These are phyloP conservation scores for Cheilosia impressa DNA, from an alignment of 2,888 invertebrate genomes.

Conservation along the genomic window DNA sequence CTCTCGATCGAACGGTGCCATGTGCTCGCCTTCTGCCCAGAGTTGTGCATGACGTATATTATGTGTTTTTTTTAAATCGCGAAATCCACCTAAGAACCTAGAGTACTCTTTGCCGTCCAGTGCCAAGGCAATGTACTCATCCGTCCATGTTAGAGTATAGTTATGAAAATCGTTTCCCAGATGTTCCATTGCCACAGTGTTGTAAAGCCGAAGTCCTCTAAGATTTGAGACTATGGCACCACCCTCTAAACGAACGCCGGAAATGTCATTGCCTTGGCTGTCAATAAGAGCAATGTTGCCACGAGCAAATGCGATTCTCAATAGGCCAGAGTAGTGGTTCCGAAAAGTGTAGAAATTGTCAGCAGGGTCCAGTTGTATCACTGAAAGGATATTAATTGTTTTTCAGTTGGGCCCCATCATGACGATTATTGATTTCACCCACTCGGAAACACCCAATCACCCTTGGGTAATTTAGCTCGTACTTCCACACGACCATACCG, in stretches of 20 bases:
- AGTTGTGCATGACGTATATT: conserved; percentile 81
- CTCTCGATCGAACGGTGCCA: conserved; percentile 91
- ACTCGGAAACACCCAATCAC: conserved; percentile 92
- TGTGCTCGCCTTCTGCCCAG: conserved; percentile 85
- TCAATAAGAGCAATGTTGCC: conserved; percentile 85
- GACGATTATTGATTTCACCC: conserved; percentile 75
- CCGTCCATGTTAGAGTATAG: conserved; percentile 88
- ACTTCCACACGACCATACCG: conserved; percentile 88
- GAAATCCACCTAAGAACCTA: conserved; percentile 78
- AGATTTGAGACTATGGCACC: conserved; percentile 80
- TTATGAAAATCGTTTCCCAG: conserved; percentile 87
- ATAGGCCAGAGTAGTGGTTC: conserved; percentile 87
- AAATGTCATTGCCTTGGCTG: conserved; percentile 78
- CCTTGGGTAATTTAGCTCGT: conserved; percentile 89
- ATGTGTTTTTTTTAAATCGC: conserved; percentile 74
- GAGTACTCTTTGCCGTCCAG: conserved; percentile 86
- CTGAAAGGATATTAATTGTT: conserved; percentile 81
- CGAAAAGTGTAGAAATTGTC: conserved; percentile 86
- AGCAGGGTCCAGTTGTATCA: conserved; percentile 87
- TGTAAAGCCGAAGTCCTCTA: conserved; percentile 80
- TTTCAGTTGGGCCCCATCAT: background rate
- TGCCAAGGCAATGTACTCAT: conserved; percentile 77
- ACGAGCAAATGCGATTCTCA: conserved; percentile 88
- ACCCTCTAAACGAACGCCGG: conserved; percentile 79
- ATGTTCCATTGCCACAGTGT: conserved; percentile 81